Evolutionary conservation across 2,888 invertebrate genomes (phyloP).

Genomic region (Thymelicus sylvestris): DNA sequence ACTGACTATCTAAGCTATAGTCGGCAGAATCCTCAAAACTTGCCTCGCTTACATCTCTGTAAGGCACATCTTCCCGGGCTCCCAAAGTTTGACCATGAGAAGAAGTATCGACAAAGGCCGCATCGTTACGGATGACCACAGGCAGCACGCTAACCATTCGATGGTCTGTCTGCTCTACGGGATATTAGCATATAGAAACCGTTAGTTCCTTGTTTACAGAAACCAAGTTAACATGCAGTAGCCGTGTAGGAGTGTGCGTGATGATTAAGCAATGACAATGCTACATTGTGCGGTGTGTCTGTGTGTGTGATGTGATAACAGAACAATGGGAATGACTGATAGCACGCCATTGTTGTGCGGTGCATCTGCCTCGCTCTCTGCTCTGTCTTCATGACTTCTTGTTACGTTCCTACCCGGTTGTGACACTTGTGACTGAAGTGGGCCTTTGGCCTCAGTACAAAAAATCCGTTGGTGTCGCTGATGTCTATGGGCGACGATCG

Average conservation of each 20-base stretch:
- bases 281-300: neutral
- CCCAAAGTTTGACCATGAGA: no score
- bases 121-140: no score
- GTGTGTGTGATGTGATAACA: constrained; percentile 3
- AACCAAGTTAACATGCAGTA: constrained; percentile 1
- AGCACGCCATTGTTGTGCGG: neutral
- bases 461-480: no score
- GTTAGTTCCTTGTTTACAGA: neutral
- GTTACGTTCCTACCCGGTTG: neutral
- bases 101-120: no score
- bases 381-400: neutral
- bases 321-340: constrained; percentile 10
- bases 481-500: no score
- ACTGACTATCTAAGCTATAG: no score
- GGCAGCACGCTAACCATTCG: no score
- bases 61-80: no score
- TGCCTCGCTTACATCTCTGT: no score
- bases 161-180: no score
- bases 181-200: neutral
- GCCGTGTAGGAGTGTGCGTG: neutral
- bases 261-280: neutral
- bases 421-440: neutral
- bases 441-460: neutral
- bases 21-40: no score
- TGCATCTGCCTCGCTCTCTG: neutral